Percentiles rank a stretch among this genome's conserved stretches.
These are phyloP conservation scores for Zaprionus ornatus DNA, from an alignment of 1,140 invertebrate species.

Conservation along the genomic window DNA sequence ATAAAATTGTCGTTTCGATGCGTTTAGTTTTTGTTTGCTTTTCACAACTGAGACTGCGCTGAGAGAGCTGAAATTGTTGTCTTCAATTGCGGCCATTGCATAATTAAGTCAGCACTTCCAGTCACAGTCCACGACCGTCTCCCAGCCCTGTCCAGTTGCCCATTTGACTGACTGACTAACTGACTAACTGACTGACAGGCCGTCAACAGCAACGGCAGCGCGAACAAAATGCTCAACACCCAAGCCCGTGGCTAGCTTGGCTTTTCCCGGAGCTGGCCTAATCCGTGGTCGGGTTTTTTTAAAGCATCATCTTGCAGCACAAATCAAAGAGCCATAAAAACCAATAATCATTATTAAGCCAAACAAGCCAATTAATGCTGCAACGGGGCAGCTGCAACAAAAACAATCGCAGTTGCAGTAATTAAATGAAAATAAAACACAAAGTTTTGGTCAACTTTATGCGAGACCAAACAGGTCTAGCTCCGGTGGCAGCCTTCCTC, in stretches of 20 bases:
- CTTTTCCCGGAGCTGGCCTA: conserved; percentile 57
- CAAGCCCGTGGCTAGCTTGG: conserved; percentile 13
- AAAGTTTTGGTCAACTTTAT: conserved; percentile 69
- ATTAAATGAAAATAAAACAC: conserved; percentile 81
- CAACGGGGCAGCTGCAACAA: conserved; percentile 10
- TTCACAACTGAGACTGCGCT: conserved; percentile 69
- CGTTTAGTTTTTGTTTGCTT: conserved; percentile 64
- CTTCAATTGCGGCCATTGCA: conserved; percentile 77
- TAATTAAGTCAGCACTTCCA: conserved; percentile 77
- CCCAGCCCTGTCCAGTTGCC: conserved; percentile 27
- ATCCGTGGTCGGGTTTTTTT: conserved; percentile 58
- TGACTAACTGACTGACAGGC: conserved; percentile 70
- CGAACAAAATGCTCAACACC: conserved; percentile 75
- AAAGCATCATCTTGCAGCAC: conserved; percentile 71
- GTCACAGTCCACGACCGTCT: conserved; percentile 43
- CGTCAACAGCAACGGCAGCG: conserved; percentile 47
- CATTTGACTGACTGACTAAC: conserved; percentile 60
- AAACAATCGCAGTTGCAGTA: conserved; percentile 46
- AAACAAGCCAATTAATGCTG: conserved; percentile 81
- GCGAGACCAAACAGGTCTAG: conserved; percentile 57
- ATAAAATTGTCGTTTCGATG: background rate
- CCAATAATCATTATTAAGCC: conserved; percentile 82
- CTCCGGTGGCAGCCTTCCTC: too few species aligned
- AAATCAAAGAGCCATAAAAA: conserved; percentile 82
- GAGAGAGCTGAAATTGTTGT: conserved; percentile 69